Evolutionary conservation across 2,888 invertebrate species (phyloP), one percentile per base, ranked within the genome.

Genomic region (Metopia argyrocephala): DNA sequence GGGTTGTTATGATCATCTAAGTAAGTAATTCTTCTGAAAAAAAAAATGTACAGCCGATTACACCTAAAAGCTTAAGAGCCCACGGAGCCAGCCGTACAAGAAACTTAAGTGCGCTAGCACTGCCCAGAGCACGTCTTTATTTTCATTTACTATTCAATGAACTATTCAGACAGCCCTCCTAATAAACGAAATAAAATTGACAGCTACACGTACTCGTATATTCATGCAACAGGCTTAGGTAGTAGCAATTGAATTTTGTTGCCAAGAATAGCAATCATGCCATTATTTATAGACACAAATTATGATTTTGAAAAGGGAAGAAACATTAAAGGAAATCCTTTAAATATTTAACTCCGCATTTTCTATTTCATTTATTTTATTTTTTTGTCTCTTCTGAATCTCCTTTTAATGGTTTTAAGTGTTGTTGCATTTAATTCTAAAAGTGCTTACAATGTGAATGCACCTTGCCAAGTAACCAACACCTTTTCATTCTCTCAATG

Each of bases 381-480:
- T n/a, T n/a, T n/a, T n/a, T n/a, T n/a, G n/a, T n/a, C n/a, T n/a
- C n/a, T n/a, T n/a, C n/a, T n/a, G n/a, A n/a, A n/a, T n/a, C n/a
- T n/a, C 23, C 56, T 56, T 61, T 52, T 23, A 64, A 56, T 52
- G 38, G 38, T 38, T 38, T 38, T 38, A 38, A 15, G 38, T 38
- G 38, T 38, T 38, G 38, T 38, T 31, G 38, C 38, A 57, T 59
- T 61, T 2, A 15, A 61, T 62, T 54, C 9, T n/a, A 66, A 54
- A 59, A n/a, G n/a, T n/a, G n/a, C n/a, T 28, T 66, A 46, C 38
- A 66, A 52, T 71, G 62, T 52, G 27, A 31, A 45, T 76, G 64
- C 73, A 80, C 76, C 76, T 73, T 80, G 76, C 80, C 52, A 76
- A 66, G 57, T 68, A 80, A 73, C 57, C 68, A 73, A 68, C 75